A percentile compares a stretch with the other conserved stretches of the same genome.
phyloP scores from a whole-genome alignment of 2,888 invertebrate species.

The Amphipyra tragopoginis region DNA sequence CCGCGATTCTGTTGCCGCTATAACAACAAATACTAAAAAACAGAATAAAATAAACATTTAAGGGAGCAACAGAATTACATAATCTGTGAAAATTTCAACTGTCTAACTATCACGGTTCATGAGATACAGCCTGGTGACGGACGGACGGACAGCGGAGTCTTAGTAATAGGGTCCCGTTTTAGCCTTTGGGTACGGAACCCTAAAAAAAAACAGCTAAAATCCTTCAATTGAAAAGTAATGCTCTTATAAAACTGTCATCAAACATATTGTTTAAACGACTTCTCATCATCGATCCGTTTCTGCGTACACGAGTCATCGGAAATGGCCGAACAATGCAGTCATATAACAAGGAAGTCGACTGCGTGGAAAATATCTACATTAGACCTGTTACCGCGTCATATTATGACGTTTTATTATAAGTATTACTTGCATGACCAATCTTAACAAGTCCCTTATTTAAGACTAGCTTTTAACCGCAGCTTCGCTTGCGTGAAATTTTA shows the following conservation, averaged over 20 bases:
- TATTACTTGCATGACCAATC: neutral
- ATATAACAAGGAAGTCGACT: slow-evolving; percentile 44
- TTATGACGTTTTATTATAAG: slow-evolving; percentile 18
- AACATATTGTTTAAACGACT: slow-evolving; percentile 27
- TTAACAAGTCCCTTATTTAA: neutral
- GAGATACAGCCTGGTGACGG: too few species aligned
- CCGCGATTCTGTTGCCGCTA: too few species aligned
- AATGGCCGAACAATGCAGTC: slow-evolving; percentile 48
- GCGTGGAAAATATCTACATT: slow-evolving; percentile 50
- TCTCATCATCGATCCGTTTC: slow-evolving; percentile 45
- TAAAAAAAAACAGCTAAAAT: neutral
- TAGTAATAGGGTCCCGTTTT: too few species aligned
- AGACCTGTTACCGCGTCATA: slow-evolving; percentile 25
- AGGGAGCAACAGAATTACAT: too few species aligned
- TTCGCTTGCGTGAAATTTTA: too few species aligned
- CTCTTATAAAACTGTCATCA: slow-evolving; percentile 13
- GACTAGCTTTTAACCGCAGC: too few species aligned
- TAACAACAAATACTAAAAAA: too few species aligned
- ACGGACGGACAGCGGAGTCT: too few species aligned
- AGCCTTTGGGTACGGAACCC: too few species aligned
- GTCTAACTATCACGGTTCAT: too few species aligned
- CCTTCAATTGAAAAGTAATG: neutral
- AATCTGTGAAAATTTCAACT: too few species aligned
- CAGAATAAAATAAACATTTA: too few species aligned
- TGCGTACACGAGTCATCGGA: slow-evolving; percentile 51